Evolutionary conservation across 2,797 vertebrate genomes (phyloP).

Genomic region (Pempheris klunzingeri): DNA sequence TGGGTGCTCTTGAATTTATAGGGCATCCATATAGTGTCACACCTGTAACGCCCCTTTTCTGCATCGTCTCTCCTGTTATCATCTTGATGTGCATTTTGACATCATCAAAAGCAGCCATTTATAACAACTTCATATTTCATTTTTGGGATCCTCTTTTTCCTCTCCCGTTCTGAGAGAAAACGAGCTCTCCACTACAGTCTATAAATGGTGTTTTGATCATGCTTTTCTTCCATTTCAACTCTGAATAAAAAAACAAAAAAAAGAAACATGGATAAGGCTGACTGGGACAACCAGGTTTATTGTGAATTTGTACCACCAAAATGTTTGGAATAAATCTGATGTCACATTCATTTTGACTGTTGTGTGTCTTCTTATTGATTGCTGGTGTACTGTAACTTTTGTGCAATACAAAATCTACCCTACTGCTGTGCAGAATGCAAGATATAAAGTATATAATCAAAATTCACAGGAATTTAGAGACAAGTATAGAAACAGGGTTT

Average conservation of each 20-base stretch:
- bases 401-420: neutral
- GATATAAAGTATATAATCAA: too few species aligned
- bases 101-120: constrained; percentile 56
- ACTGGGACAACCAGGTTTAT: constrained; percentile 74
- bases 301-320: constrained; percentile 68
- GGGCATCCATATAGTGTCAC: neutral
- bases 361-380: constrained; percentile 23
- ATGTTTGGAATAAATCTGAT: constrained; percentile 82
- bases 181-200: constrained; percentile 48
- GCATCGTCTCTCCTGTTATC: constrained; percentile 26
- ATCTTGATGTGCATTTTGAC: constrained; percentile 44
- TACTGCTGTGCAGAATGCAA: too few species aligned
- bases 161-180: constrained; percentile 51
- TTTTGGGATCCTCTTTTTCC: constrained; percentile 48
- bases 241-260: constrained; percentile 43
- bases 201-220: constrained; percentile 55
- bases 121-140: constrained; percentile 28
- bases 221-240: constrained; percentile 52
- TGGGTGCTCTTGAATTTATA: constrained; percentile 2
- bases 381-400: neutral
- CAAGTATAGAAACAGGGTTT: too few species aligned
- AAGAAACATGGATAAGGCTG: constrained; percentile 60
- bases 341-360: constrained; percentile 42
- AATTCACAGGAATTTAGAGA: too few species aligned
- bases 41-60: constrained; percentile 8